Conservation (phyloP, 64 coral and sea anemone genomes). For the Montipora sp. region DNA sequence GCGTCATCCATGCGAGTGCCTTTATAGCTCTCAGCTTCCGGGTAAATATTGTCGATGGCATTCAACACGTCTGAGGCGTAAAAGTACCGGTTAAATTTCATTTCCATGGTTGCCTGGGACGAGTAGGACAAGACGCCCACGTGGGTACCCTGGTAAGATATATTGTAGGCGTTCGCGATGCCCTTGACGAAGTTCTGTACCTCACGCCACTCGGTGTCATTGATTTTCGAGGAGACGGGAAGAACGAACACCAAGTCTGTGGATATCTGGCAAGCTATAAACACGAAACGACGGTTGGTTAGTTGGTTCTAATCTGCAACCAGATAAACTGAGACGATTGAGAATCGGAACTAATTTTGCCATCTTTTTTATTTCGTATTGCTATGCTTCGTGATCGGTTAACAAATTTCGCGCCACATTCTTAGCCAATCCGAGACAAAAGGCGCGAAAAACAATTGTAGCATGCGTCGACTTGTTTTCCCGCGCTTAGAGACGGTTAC, state of each 20-base stretch:
- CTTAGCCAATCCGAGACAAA: too few relatives aligned
- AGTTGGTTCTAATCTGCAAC: background rate
- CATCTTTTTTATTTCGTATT: too few relatives aligned
- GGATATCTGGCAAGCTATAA: slow-evolving; percentile 67
- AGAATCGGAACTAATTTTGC: too few relatives aligned
- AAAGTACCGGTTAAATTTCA: slow-evolving; percentile 91
- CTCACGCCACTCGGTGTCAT: slow-evolving; percentile 89
- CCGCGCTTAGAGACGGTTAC: too few relatives aligned
- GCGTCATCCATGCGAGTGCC: slow-evolving; percentile 82
- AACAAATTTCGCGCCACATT: too few relatives aligned
- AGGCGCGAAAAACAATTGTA: too few relatives aligned
- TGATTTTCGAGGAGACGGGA: slow-evolving; percentile 90
- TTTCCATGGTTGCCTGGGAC: slow-evolving; percentile 82
- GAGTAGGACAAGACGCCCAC: slow-evolving; percentile 94
- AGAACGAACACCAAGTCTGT: slow-evolving; percentile 83
- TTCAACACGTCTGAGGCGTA: slow-evolving; percentile 83
- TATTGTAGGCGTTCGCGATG: slow-evolving; percentile 80
- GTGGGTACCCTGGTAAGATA: slow-evolving; percentile 89
- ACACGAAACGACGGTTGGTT: background rate
- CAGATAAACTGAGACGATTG: background rate
- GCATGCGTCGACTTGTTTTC: too few relatives aligned
- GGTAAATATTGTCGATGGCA: slow-evolving; percentile 89
- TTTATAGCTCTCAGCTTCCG: slow-evolving; percentile 88
- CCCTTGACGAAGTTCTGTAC: slow-evolving; percentile 92
- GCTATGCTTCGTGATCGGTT: too few relatives aligned